phyloP scores from a whole-genome alignment of 2,113 vertebrate species.

The Columba janthina region DNA sequence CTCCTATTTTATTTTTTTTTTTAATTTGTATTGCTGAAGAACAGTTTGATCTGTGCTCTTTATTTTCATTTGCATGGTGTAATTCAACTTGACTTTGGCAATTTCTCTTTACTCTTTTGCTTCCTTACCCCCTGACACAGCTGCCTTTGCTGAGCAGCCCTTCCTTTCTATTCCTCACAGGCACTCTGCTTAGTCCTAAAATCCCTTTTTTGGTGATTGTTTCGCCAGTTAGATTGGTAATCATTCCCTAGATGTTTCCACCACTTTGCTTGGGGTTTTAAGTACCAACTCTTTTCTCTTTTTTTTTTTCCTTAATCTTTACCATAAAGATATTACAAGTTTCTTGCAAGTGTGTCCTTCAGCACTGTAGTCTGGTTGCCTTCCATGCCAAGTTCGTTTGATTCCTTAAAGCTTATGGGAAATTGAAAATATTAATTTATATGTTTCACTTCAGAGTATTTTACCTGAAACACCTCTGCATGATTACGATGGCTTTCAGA shows the following conservation, averaged over 20 bases:
- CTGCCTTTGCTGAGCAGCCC: not conserved
- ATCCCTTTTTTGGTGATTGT: not conserved
- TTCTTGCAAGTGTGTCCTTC: not conserved
- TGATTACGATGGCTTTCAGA: not conserved
- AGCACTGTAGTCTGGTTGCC: not conserved
- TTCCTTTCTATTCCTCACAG: not conserved
- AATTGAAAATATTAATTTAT: not conserved
- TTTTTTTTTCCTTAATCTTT: not conserved
- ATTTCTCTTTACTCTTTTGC: slow-evolving; percentile 26
- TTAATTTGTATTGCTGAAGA: not conserved
- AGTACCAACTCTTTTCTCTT: not conserved
- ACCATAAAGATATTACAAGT: not conserved
- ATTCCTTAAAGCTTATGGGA: not conserved
- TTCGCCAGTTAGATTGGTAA: not conserved
- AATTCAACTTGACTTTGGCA: slow-evolving; percentile 12
- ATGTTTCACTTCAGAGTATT: not conserved
- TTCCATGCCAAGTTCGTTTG: not conserved
- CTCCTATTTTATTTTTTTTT: not conserved
- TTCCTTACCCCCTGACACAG: slow-evolving; percentile 10
- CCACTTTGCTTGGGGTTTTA: not conserved
- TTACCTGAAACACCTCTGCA: not conserved
- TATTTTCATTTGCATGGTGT: slow-evolving; percentile 27
- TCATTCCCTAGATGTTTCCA: not conserved
- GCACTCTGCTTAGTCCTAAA: not conserved
- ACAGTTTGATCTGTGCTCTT: not conserved